phyloP scores from a whole-genome alignment of 2,888 invertebrate species.

The Drosophila setosimentum region DNA sequence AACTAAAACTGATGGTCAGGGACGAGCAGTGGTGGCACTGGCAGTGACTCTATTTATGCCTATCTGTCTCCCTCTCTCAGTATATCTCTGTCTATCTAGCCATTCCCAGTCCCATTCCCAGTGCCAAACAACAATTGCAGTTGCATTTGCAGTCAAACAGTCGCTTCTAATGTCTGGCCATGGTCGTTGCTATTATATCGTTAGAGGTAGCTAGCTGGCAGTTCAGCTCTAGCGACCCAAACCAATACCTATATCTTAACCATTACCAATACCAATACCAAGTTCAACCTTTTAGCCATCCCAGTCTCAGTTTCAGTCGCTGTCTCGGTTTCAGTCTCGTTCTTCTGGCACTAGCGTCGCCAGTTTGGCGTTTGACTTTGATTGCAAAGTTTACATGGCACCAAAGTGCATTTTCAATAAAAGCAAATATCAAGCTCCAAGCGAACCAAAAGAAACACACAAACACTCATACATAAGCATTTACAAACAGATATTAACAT shows the following conservation, averaged over 20 bases:
- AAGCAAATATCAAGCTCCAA: slow-evolving; percentile 75
- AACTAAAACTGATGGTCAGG: slow-evolving; percentile 37
- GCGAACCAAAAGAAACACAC: slow-evolving; percentile 46
- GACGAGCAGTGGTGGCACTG: slow-evolving; percentile 16
- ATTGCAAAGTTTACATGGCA: slow-evolving; percentile 82
- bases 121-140: slow-evolving; percentile 29
- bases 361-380: slow-evolving; percentile 74
- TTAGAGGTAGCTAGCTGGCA: slow-evolving; percentile 60
- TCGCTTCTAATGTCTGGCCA: slow-evolving; percentile 75
- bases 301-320: slow-evolving; percentile 10
- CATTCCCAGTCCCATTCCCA: slow-evolving; percentile 6
- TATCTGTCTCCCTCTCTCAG: slow-evolving; percentile 13
- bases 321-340: slow-evolving; percentile 27
- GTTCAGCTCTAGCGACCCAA: slow-evolving; percentile 3
- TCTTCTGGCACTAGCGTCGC: slow-evolving; percentile 57
- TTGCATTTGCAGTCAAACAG: slow-evolving; percentile 43
- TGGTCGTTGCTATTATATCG: slow-evolving; percentile 80
- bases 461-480: slow-evolving; percentile 24
- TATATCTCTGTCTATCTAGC: not conserved
- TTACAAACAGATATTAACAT: slow-evolving; percentile 16
- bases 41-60: slow-evolving; percentile 69
- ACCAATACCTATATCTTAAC: slow-evolving; percentile 18
- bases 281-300: slow-evolving; percentile 41
- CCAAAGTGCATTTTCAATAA: slow-evolving; percentile 83
- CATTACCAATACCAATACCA: slow-evolving; percentile 22